Percentiles rank a stretch among this genome's conserved stretches.
phyloP scores from a whole-genome alignment of 2,797 vertebrate genomes.

The Hybognathus amarus region DNA sequence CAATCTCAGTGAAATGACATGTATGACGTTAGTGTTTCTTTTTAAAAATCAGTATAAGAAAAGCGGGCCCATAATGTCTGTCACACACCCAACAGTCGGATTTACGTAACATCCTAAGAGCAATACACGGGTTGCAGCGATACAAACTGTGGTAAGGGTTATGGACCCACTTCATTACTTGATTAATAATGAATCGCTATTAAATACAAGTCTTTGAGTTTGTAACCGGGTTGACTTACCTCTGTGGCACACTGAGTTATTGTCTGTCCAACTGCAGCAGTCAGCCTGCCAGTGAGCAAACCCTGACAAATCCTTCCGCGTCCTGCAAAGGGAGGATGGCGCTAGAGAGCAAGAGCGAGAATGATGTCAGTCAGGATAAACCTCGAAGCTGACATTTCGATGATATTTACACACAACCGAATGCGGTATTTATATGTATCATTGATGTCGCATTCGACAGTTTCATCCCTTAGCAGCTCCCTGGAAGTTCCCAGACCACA shows the following conservation, averaged over 20 bases:
- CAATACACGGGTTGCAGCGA: neutral
- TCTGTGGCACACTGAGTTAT: slow-evolving; percentile 62
- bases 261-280: slow-evolving; percentile 65
- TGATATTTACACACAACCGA: neutral
- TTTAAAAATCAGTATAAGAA: neutral
- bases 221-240: slow-evolving; percentile 55
- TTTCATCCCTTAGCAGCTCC: neutral
- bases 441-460: neutral
- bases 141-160: neutral
- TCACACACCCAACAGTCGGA: slow-evolving; percentile 43
- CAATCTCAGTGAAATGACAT: neutral
- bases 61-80: slow-evolving; percentile 8
- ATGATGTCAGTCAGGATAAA: slow-evolving; percentile 25
- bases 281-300: slow-evolving; percentile 49
- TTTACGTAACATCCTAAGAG: neutral
- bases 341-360: slow-evolving; percentile 37
- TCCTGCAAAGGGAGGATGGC: slow-evolving; percentile 47
- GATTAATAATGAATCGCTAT: neutral
- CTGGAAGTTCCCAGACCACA: neutral
- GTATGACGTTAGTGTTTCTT: neutral
- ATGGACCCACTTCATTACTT: no score
- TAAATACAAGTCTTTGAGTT: neutral
- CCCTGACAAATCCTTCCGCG: slow-evolving; percentile 39
- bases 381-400: neutral
- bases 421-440: neutral